phyloP scores from a whole-genome alignment of 2,888 invertebrate genomes.

The Tuta absoluta region DNA sequence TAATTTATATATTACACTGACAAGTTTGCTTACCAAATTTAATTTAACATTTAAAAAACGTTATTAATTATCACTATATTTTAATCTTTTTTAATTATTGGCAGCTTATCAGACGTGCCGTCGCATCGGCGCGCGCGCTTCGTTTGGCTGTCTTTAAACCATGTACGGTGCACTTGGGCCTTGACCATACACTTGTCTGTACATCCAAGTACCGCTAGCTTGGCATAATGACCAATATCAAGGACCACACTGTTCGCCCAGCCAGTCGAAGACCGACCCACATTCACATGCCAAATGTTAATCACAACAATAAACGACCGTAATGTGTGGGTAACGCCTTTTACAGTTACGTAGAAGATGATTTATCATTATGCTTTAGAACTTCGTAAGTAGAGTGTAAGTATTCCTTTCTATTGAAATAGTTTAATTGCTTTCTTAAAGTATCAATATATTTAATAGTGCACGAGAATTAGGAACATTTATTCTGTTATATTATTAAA shows the following conservation, averaged over 20 bases:
- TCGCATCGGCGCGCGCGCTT: slow-evolving; percentile 42
- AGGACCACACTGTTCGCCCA: slow-evolving; percentile 21
- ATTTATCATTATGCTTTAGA: not conserved
- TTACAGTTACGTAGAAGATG: slow-evolving; percentile 1
- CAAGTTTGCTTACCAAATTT: not conserved
- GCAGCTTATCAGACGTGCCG: slow-evolving; percentile 38
- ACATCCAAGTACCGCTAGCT: slow-evolving; percentile 60
- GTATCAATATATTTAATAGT: no score
- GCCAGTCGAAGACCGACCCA: slow-evolving; percentile 19
- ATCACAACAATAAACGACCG: not conserved
- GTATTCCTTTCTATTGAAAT: not conserved
- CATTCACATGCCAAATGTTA: slow-evolving; percentile 14
- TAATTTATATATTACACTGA: not conserved
- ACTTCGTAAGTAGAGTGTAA: not conserved
- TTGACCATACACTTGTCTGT: slow-evolving; percentile 65
- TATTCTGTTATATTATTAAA: no score
- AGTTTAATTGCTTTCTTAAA: not conserved
- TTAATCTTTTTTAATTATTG: not conserved
- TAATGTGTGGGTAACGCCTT: slow-evolving; percentile 11
- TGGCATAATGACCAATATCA: slow-evolving; percentile 63
- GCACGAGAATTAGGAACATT: no score
- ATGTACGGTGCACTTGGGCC: slow-evolving; percentile 48
- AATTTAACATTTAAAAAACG: slow-evolving; percentile 15
- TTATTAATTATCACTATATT: not conserved
- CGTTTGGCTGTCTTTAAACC: slow-evolving; percentile 52